Conservation (phyloP, 2,113 vertebrate species). For the Sinocyclocheilus anophthalmus region DNA sequence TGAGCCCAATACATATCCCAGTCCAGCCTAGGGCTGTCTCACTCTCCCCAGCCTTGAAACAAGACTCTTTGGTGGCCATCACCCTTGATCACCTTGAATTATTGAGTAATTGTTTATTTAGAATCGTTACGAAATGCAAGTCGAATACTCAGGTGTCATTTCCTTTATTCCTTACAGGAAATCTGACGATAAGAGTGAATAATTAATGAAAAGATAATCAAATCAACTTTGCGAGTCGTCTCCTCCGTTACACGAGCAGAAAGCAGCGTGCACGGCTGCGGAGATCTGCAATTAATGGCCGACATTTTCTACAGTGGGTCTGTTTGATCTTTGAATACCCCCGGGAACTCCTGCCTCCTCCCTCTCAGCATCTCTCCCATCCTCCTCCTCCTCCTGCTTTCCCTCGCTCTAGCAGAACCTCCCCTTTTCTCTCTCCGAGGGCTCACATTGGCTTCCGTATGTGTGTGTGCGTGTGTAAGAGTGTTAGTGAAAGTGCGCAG, state of each 20-base stretch:
- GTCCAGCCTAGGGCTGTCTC: slow-evolving; percentile 2
- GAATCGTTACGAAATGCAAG: not conserved
- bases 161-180: not conserved
- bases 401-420: slow-evolving; percentile 54
- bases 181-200: not conserved
- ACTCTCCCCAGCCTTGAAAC: not conserved
- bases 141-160: not conserved
- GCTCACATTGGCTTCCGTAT: slow-evolving; percentile 59
- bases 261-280: not conserved
- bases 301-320: slow-evolving; percentile 79
- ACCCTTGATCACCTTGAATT: slow-evolving; percentile 21
- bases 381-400: slow-evolving; percentile 52
- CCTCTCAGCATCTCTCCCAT: slow-evolving; percentile 65
- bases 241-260: not conserved
- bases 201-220: slow-evolving; percentile 19
- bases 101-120: slow-evolving; percentile 7
- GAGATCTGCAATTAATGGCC: slow-evolving; percentile 73
- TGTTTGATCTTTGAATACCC: slow-evolving; percentile 87
- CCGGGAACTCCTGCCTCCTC: slow-evolving; percentile 77
- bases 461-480: slow-evolving; percentile 44
- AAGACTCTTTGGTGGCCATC: slow-evolving; percentile 28
- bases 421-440: slow-evolving; percentile 54
- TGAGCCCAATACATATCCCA: slow-evolving; percentile 13
- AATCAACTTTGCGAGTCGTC: not conserved
- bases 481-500: slow-evolving; percentile 53